phyloP scores from a whole-genome alignment of 2,888 invertebrate species.

The Netelia fuscicornis region DNA sequence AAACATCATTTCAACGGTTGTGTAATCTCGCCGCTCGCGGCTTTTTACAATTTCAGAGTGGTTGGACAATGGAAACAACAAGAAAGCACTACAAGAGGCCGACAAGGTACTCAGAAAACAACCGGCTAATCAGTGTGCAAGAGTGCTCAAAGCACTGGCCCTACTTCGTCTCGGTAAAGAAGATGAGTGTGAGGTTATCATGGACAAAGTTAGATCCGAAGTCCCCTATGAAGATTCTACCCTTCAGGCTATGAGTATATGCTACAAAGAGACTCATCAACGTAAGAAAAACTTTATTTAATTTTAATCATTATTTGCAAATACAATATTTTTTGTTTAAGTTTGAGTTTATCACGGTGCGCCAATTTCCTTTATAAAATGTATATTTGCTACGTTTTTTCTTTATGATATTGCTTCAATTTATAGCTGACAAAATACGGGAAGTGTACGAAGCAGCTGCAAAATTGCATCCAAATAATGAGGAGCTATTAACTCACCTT shows the following conservation, averaged over 20 bases:
- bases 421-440: conserved; percentile 94
- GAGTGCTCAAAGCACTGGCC: conserved; percentile 96
- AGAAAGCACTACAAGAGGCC: conserved; percentile 98
- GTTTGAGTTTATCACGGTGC: not conserved
- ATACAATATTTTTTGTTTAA: conserved; percentile 11
- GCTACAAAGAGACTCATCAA: conserved; percentile 96
- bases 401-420: not conserved
- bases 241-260: conserved; percentile 97
- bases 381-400: too few relatives aligned
- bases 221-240: conserved; percentile 96
- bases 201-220: conserved; percentile 92
- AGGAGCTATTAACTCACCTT: conserved; percentile 96
- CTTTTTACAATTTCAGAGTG: conserved; percentile 89
- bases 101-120: conserved; percentile 98
- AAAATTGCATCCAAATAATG: conserved; percentile 93
- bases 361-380: too few relatives aligned
- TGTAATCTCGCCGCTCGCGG: conserved; percentile 76
- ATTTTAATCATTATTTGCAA: not conserved
- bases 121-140: conserved; percentile 94
- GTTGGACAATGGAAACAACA: conserved; percentile 97
- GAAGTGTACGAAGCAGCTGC: conserved; percentile 95
- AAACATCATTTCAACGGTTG: conserved; percentile 76
- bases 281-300: conserved; percentile 87
- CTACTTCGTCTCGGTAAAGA: conserved; percentile 94
- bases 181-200: conserved; percentile 91